Conservation (phyloP, 2,797 vertebrate genomes). For the Propithecus deckenii region DNA sequence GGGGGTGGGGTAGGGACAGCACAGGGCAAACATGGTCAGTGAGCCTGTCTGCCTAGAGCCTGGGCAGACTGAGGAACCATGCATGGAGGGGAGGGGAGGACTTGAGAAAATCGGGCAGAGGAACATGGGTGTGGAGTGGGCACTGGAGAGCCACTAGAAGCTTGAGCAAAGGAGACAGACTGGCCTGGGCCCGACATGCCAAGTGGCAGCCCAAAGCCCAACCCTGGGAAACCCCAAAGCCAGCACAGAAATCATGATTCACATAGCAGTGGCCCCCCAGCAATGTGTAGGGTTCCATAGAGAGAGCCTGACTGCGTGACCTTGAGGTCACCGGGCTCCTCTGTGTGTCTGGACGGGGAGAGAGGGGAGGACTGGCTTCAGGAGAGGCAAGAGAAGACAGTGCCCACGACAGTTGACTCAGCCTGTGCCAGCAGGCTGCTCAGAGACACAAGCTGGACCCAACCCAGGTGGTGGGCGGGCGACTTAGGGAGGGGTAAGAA, state of each 20-base stretch:
- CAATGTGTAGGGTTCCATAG: accelerated
- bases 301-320: background rate
- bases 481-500: background rate
- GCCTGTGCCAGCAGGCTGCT: conserved; percentile 40
- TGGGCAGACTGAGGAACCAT: background rate
- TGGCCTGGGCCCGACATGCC: background rate
- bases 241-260: background rate
- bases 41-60: background rate
- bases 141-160: background rate
- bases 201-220: background rate
- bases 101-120: background rate
- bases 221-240: background rate
- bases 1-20: background rate
- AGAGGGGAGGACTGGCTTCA: background rate
- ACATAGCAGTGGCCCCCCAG: background rate
- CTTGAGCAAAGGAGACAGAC: background rate
- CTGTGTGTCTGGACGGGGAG: background rate
- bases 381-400: background rate
- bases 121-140: background rate
- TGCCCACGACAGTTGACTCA: conserved; percentile 36
- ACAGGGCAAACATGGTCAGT: background rate
- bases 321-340: background rate
- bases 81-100: background rate
- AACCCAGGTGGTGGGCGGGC: background rate
- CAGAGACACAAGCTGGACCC: conserved; percentile 28